Evolutionary conservation across 1,140 invertebrate genomes (phyloP).

Genomic region (Brachionus plicatilis): DNA sequence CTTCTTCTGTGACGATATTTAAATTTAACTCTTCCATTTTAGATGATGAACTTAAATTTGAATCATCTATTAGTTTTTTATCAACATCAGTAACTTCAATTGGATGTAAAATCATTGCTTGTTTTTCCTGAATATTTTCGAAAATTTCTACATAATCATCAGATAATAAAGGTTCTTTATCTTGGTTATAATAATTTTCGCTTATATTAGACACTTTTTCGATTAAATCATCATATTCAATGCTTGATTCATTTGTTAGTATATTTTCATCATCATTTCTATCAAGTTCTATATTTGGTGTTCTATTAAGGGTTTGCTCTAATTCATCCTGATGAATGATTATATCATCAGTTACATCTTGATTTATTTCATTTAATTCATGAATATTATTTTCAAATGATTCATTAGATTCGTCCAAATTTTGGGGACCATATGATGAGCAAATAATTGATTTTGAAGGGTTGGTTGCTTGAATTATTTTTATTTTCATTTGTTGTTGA

Average conservation of each 20-base stretch:
- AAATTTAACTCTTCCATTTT: background rate
- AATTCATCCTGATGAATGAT: background rate
- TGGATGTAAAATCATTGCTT: background rate
- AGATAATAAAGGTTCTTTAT: background rate
- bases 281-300: background rate
- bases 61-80: background rate
- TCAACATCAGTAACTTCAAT: background rate
- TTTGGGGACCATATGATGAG: background rate
- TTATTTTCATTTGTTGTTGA: constrained; percentile 1
- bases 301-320: background rate
- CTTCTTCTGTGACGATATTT: background rate
- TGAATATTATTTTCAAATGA: background rate
- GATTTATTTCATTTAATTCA: background rate
- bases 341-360: too few species aligned
- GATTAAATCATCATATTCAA: background rate
- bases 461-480: background rate
- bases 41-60: background rate
- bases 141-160: background rate
- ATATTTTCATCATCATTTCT: background rate
- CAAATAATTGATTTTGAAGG: background rate
- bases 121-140: background rate
- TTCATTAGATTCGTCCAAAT: background rate
- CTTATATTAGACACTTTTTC: background rate
- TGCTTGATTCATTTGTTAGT: background rate
- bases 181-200: background rate